Evolutionary conservation across 2,113 vertebrate genomes (phyloP).

Genomic region (Heptranchias perlo): DNA sequence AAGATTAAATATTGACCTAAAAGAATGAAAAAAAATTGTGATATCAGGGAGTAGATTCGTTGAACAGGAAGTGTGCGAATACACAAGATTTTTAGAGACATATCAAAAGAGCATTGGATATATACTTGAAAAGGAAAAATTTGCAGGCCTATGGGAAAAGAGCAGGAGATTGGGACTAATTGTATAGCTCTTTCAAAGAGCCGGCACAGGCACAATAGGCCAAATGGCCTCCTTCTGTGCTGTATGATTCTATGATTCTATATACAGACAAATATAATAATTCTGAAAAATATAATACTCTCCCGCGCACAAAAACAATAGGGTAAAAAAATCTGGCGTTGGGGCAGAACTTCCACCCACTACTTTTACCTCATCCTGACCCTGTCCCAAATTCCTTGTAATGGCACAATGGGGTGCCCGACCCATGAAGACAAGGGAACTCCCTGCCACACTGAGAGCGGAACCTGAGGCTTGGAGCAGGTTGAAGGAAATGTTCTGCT

Average conservation of each 20-base stretch:
- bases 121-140: not conserved
- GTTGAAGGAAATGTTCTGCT: not conserved
- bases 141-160: not conserved
- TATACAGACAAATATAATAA: not conserved
- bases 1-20: not conserved
- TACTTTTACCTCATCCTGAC: not conserved
- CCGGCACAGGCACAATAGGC: not conserved
- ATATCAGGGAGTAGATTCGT: not conserved
- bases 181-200: not conserved
- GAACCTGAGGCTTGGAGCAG: not conserved
- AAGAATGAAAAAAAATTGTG: not conserved
- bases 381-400: not conserved
- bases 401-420: not conserved
- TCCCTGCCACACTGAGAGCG: not conserved
- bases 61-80: not conserved
- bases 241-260: not conserved
- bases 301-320: not conserved
- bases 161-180: not conserved
- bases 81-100: not conserved
- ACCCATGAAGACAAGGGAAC: not conserved
- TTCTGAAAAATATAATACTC: not conserved
- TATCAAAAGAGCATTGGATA: not conserved
- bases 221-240: not conserved
- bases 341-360: not conserved
- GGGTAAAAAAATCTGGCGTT: not conserved